Percentiles rank a stretch among this genome's conserved stretches.
These are phyloP conservation scores for Botia almorhae DNA, from an alignment of 2,797 vertebrate species.

Conservation along the genomic window DNA sequence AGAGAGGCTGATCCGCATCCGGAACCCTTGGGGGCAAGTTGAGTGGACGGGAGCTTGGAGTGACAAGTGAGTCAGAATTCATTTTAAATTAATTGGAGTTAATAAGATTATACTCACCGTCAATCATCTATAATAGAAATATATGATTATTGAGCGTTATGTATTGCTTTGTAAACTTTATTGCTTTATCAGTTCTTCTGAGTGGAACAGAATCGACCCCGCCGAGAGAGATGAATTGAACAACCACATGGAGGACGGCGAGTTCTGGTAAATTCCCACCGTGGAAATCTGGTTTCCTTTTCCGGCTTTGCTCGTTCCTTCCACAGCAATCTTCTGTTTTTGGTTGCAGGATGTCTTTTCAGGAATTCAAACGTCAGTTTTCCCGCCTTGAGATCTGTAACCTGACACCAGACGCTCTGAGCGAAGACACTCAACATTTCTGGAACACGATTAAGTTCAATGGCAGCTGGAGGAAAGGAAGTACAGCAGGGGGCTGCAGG, in stretches of 20 bases:
- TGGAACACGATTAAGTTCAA: slow-evolving; percentile 83
- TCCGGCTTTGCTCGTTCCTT: not conserved
- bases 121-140: not conserved
- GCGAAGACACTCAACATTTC: slow-evolving; percentile 73
- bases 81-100: not conserved
- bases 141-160: not conserved
- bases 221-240: slow-evolving; percentile 78
- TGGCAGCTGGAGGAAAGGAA: slow-evolving; percentile 82
- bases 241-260: slow-evolving; percentile 89
- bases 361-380: slow-evolving; percentile 82
- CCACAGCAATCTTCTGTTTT: slow-evolving; percentile 22
- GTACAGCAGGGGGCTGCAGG: slow-evolving; percentile 84
- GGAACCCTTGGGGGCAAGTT: slow-evolving; percentile 92
- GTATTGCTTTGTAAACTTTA: not conserved
- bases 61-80: slow-evolving; percentile 79
- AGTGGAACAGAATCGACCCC: slow-evolving; percentile 83
- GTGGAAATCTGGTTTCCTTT: not conserved
- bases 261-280: slow-evolving; percentile 86
- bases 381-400: slow-evolving; percentile 87
- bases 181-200: slow-evolving; percentile 77
- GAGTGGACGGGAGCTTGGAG: slow-evolving; percentile 97
- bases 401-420: slow-evolving; percentile 82
- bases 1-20: slow-evolving; percentile 85
- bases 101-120: not conserved
- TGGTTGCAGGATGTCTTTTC: slow-evolving; percentile 82